Conservation (phyloP, 2,797 vertebrate genomes). For the Halcyon chelicuti region DNA sequence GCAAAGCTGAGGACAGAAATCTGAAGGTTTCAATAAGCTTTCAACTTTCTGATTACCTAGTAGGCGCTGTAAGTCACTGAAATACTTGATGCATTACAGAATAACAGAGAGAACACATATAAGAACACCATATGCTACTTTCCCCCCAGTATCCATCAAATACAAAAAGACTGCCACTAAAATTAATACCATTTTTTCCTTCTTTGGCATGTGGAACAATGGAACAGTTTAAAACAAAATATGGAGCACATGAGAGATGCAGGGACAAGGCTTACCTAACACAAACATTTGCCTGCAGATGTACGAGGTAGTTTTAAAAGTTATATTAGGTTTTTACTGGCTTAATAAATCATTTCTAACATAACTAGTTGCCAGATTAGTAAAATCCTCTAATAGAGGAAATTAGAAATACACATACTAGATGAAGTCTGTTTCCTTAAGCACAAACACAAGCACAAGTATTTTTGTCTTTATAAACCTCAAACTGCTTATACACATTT, state of each 20-base stretch:
- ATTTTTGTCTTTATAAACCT: not conserved
- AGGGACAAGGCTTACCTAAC: conserved; percentile 43
- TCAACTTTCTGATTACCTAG: conserved; percentile 53
- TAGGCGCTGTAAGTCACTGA: conserved; percentile 34
- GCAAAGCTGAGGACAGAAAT: conserved; percentile 33
- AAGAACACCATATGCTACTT: not conserved
- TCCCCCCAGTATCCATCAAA: not conserved
- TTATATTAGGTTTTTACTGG: conserved; percentile 42
- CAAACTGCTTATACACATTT: conserved; percentile 35
- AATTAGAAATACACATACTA: conserved; percentile 1
- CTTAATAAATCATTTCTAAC: conserved; percentile 41
- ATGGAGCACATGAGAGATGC: conserved; percentile 9
- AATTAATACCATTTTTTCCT: not conserved
- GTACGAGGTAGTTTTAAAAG: conserved; percentile 39
- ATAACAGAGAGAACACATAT: not conserved
- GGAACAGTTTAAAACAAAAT: conserved; percentile 25
- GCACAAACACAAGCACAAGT: not conserved
- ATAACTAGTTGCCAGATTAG: conserved; percentile 31
- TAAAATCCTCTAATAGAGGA: conserved; percentile 39
- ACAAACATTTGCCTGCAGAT: conserved; percentile 25
- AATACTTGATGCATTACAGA: not conserved
- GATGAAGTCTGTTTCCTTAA: conserved; percentile 2
- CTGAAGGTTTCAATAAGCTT: conserved; percentile 49
- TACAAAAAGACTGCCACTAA: not conserved
- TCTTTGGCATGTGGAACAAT: not conserved